phyloP scores from a whole-genome alignment of 2,888 invertebrate genomes.

The Rhamnusium bicolor region DNA sequence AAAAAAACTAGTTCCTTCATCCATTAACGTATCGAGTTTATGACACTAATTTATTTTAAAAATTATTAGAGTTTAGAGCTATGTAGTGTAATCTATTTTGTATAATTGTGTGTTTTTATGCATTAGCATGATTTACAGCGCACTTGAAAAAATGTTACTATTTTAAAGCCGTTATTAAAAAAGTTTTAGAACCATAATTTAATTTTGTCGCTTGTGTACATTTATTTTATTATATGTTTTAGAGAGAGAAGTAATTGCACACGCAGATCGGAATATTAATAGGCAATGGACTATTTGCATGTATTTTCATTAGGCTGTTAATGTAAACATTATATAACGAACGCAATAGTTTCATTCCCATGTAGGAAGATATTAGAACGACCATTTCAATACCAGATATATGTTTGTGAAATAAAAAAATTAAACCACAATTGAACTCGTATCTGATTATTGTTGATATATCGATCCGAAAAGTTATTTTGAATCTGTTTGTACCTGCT shows the following conservation, averaged over 20 bases:
- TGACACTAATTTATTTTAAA: too few relatives aligned
- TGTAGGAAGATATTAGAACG: not conserved
- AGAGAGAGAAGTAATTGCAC: constrained; percentile 22
- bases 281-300: constrained; percentile 47
- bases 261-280: constrained; percentile 41
- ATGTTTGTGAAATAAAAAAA: not conserved
- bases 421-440: not conserved
- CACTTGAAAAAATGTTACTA: too few relatives aligned
- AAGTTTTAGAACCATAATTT: not conserved
- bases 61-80: too few relatives aligned
- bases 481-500: not conserved
- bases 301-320: constrained; percentile 49
- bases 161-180: not conserved
- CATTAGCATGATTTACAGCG: too few relatives aligned
- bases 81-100: too few relatives aligned
- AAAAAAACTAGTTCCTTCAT: too few relatives aligned
- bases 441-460: not conserved
- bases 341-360: constrained; percentile 39
- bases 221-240: constrained; percentile 21
- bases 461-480: not conserved
- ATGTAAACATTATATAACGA: constrained; percentile 49
- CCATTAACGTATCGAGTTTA: too few relatives aligned
- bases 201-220: not conserved
- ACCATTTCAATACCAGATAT: not conserved
- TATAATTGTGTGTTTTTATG: too few relatives aligned